Evolutionary conservation across 2,797 vertebrate species (phyloP).

Genomic region (Lagodon rhomboides): DNA sequence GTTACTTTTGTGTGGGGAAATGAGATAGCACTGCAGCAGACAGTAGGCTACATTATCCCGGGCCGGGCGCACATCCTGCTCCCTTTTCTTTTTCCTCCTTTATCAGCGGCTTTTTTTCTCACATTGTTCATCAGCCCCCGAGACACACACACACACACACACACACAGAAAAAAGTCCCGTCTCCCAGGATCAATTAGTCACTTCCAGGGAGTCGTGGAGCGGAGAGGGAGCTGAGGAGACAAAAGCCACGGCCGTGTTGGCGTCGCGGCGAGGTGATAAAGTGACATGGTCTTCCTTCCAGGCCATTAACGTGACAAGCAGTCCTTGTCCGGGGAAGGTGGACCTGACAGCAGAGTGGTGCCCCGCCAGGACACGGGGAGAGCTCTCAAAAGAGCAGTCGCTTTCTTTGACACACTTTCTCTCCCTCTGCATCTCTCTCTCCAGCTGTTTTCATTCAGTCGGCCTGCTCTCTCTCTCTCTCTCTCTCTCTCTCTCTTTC

Average conservation of each 20-base stretch:
- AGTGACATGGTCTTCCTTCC: conserved; percentile 75
- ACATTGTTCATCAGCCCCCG: conserved; percentile 76
- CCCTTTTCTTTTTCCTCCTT: conserved; percentile 45
- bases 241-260: conserved; percentile 72
- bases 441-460: conserved; percentile 62
- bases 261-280: conserved; percentile 69
- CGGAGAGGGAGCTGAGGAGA: conserved; percentile 66
- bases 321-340: conserved; percentile 68
- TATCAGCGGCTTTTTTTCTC: conserved; percentile 72
- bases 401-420: conserved; percentile 60
- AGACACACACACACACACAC: conserved; percentile 47
- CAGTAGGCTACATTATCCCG: conserved; percentile 74
- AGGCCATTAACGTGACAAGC: conserved; percentile 81
- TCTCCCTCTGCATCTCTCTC: conserved; percentile 28
- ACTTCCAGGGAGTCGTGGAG: conserved; percentile 70
- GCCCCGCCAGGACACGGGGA: conserved; percentile 55
- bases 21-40: conserved; percentile 79
- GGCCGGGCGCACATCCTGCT: conserved; percentile 60
- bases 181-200: conserved; percentile 85
- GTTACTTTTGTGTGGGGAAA: conserved; percentile 83
- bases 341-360: conserved; percentile 74
- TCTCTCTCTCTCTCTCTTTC: conserved; percentile 13
- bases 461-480: conserved; percentile 21
- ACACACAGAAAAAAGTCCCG: conserved; percentile 33
- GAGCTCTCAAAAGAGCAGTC: conserved; percentile 56